Evolutionary conservation across 64 coral and sea anemone species (phyloP), one percentile per base, ranked within the genome.

Genomic region (Catalaphyllia jardinei): DNA sequence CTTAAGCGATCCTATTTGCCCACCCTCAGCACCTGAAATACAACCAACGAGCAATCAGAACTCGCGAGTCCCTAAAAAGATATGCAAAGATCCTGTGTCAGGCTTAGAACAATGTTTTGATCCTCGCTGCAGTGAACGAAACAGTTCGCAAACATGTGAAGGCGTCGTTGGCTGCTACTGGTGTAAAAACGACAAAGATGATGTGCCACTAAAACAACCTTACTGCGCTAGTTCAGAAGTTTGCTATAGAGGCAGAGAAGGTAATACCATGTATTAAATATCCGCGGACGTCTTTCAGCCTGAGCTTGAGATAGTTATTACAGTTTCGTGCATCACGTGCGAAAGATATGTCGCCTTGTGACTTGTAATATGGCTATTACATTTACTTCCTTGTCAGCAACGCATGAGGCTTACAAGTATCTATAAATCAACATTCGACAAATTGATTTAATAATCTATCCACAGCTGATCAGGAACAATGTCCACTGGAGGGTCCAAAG

Each of bases 191-290:
- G 42, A 87, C 85, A 61, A 74, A 11, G 20, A 74, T 25, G 29
- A 72, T 30, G 30, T 55, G 19, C 67, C 67, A 29, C 39, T 87
- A 8, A 19, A 73, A 10, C 35, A 87, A 75, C 67, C 67, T 22
- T 87, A 74, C 85, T 87, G 85, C 12, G 73, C 67, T 2, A 75
- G 73, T 27, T 60, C 67, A 2, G 73, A 87, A 0, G 30, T 64
- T 28, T 87, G 85, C 69, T 87, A 57, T 46, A 75, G 71, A 74
- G 85, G 85, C 14, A 87, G n/a, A 75, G 35, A 78, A 42, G 76
- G 76, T 78, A 78, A 13, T 69, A 57, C 54, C 10, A 14, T 57
- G 42, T 46, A 46, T 46, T 46, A 46, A 57, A 57, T 1, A 16
- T 12, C 10, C 15, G 12, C 1, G 15, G 8, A 57, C 54, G 54